A percentile compares a stretch with the other conserved stretches of the same genome.
phyloP scores from a whole-genome alignment of 1,140 invertebrate species.

The Zophobas atratus region DNA sequence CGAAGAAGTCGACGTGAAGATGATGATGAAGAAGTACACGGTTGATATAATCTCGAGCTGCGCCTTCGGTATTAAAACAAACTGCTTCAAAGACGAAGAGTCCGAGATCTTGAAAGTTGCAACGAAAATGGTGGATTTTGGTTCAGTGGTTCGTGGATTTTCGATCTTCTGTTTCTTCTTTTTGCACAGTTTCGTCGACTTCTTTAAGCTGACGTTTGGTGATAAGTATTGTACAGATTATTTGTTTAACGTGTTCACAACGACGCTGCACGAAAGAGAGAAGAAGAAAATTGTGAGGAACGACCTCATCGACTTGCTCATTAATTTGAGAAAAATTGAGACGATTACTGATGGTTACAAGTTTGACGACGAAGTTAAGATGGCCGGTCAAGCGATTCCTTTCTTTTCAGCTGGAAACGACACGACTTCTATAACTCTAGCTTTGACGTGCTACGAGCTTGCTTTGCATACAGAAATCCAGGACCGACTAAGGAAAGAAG shows the following conservation, averaged over 20 bases:
- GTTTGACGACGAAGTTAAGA: too few species aligned
- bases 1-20: too few species aligned
- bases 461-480: too few species aligned
- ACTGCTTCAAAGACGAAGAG: conserved; percentile 42
- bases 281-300: too few species aligned
- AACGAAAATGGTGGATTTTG: conserved; percentile 32
- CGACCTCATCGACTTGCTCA: too few species aligned
- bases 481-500: too few species aligned
- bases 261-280: conserved; percentile 4
- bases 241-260: conserved; percentile 57
- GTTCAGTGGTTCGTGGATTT: conserved; percentile 9
- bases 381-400: too few species aligned
- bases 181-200: conserved; percentile 52
- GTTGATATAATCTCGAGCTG: conserved; percentile 51
- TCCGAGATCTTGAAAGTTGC: conserved; percentile 28
- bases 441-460: too few species aligned
- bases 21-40: conserved; percentile 29
- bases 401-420: too few species aligned
- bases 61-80: conserved; percentile 45
- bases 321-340: too few species aligned
- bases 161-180: conserved; percentile 50
- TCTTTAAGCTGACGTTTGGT: conserved; percentile 56
- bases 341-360: too few species aligned
- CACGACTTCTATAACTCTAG: too few species aligned
- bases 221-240: conserved; percentile 51